These are phyloP conservation scores for Neodiprion fabricii DNA, from an alignment of 1,140 invertebrate genomes.

Conservation along the genomic window DNA sequence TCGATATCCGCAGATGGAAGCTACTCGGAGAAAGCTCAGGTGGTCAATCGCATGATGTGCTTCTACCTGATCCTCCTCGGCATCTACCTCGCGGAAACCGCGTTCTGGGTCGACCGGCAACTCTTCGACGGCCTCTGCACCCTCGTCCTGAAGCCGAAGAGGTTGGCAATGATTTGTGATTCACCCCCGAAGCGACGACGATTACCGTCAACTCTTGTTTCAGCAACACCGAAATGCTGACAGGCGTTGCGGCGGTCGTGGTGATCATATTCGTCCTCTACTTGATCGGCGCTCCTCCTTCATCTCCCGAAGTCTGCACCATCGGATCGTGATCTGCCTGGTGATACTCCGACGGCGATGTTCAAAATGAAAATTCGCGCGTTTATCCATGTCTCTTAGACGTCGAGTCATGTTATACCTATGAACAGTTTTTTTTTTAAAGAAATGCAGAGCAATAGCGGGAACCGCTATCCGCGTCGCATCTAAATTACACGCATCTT, in stretches of 20 bases:
- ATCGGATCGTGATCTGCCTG: neutral
- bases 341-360: too few relatives aligned
- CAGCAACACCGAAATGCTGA: constrained; percentile 37
- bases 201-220: constrained; percentile 17
- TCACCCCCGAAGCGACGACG: too few relatives aligned
- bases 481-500: neutral
- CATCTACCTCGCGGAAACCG: constrained; percentile 34
- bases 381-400: too few relatives aligned
- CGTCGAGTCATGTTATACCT: too few relatives aligned
- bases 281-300: constrained; percentile 41
- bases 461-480: neutral
- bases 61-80: constrained; percentile 36
- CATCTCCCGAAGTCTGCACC: constrained; percentile 11
- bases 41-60: constrained; percentile 31
- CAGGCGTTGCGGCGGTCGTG: constrained; percentile 37
- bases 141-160: constrained; percentile 26
- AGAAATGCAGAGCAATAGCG: too few relatives aligned
- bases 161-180: constrained; percentile 22
- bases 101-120: constrained; percentile 33
- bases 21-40: constrained; percentile 31
- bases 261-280: constrained; percentile 32
- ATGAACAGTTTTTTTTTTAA: too few relatives aligned
- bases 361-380: too few relatives aligned
- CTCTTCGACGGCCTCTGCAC: constrained; percentile 25
- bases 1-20: constrained; percentile 28